A percentile compares a stretch with the other conserved stretches of the same genome.
phyloP scores from a whole-genome alignment of 1,140 invertebrate species.

The Cryptotermes secundus region DNA sequence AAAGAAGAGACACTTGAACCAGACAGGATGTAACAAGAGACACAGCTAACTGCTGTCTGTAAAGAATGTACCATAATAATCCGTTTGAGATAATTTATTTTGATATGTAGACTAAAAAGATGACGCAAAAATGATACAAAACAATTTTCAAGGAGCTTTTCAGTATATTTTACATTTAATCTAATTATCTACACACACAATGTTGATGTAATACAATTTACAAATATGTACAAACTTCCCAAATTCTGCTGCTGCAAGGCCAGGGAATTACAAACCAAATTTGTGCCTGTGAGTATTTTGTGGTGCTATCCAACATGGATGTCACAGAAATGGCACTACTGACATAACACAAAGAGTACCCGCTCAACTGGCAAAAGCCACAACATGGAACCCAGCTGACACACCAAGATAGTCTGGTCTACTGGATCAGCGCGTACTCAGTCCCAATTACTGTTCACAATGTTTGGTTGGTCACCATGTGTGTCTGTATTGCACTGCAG shows the following conservation, averaged over 20 bases:
- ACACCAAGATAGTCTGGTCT: not conserved
- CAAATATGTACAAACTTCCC: constrained; percentile 13
- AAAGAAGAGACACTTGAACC: too few species aligned
- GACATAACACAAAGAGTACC: not conserved
- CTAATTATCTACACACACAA: not conserved
- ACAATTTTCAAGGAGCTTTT: not conserved
- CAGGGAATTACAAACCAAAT: not conserved
- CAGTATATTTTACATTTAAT: not conserved
- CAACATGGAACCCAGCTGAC: not conserved
- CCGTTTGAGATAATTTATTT: constrained; percentile 27
- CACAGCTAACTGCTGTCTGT: too few species aligned
- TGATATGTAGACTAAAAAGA: constrained; percentile 29
- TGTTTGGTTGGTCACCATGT: not conserved
- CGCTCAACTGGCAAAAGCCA: not conserved
- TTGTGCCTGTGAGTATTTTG: constrained; percentile 5
- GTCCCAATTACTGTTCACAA: too few species aligned
- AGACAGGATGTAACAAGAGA: too few species aligned
- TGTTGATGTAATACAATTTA: not conserved
- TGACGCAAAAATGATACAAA: constrained; percentile 18
- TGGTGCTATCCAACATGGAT: not conserved
- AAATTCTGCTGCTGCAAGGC: not conserved
- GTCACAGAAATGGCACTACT: not conserved
- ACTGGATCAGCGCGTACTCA: not conserved
- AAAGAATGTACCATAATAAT: not conserved
- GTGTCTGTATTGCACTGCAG: not conserved